Evolutionary conservation across 2,113 vertebrate genomes (phyloP).

Genomic region (Struthidea cinerea): DNA sequence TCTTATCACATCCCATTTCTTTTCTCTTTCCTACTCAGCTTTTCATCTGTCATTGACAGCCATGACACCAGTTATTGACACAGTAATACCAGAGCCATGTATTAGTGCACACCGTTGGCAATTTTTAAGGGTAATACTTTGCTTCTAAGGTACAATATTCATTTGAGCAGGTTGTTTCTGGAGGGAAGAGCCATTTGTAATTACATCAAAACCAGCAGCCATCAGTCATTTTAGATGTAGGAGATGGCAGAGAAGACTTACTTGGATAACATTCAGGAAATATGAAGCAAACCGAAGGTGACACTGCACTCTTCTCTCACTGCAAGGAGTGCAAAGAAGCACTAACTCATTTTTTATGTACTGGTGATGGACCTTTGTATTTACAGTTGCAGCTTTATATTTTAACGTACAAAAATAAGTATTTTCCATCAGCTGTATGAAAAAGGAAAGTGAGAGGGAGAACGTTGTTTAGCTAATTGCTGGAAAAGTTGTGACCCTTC

Average conservation of each 20-base stretch:
- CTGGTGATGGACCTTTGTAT: not conserved
- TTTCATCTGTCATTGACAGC: constrained; percentile 24
- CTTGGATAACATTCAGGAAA: not conserved
- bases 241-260: not conserved
- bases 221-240: not conserved
- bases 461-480: not conserved
- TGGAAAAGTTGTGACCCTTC: not conserved
- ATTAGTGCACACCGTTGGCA: not conserved
- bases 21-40: not conserved
- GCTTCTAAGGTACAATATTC: not conserved
- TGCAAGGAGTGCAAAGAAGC: not conserved
- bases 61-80: not conserved
- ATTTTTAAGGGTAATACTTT: not conserved
- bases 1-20: constrained; percentile 29
- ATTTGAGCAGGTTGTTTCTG: constrained; percentile 36
- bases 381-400: not conserved
- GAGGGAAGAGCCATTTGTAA: constrained; percentile 27
- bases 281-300: not conserved
- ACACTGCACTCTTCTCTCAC: not conserved
- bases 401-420: not conserved
- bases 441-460: not conserved
- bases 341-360: not conserved
- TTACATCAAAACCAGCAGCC: not conserved
- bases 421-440: not conserved
- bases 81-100: not conserved